These are phyloP conservation scores for Pterocles orientalis DNA, from an alignment of 2,113 vertebrate genomes.

Conservation along the genomic window DNA sequence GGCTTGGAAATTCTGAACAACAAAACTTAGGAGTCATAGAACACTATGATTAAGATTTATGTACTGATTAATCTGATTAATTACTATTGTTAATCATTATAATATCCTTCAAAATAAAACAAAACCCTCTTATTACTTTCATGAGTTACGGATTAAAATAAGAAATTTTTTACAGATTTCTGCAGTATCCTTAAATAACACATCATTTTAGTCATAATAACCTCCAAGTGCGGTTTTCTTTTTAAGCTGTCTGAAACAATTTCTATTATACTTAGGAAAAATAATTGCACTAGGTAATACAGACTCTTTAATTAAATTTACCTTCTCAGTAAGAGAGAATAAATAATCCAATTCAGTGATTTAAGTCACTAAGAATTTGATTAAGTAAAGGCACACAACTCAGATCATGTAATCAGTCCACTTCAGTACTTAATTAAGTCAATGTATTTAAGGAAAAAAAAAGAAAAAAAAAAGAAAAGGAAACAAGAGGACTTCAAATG, in stretches of 20 bases:
- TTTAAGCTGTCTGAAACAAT: constrained; percentile 59
- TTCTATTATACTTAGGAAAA: constrained; percentile 42
- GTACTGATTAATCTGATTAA: background rate
- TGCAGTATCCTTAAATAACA: background rate
- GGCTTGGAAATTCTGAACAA: background rate
- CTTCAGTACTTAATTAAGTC: constrained; percentile 37
- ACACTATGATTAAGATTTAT: background rate
- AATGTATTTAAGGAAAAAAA: background rate
- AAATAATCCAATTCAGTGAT: constrained; percentile 33
- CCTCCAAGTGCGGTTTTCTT: constrained; percentile 33
- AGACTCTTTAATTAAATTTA: constrained; percentile 74
- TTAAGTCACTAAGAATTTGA: constrained; percentile 59
- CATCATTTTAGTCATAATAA: constrained; percentile 8
- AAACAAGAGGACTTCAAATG: background rate
- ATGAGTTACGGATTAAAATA: background rate
- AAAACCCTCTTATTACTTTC: background rate
- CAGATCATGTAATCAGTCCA: constrained; percentile 12
- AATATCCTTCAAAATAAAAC: background rate
- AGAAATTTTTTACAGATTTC: background rate
- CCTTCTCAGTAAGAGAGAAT: constrained; percentile 32
- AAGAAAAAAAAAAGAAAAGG: background rate
- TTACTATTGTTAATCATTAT: background rate
- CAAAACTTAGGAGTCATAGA: background rate
- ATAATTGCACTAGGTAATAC: constrained; percentile 61
- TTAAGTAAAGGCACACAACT: constrained; percentile 39